Evolutionary conservation across 2,888 invertebrate species (phyloP).

Genomic region (Drosophila vallismaia): DNA sequence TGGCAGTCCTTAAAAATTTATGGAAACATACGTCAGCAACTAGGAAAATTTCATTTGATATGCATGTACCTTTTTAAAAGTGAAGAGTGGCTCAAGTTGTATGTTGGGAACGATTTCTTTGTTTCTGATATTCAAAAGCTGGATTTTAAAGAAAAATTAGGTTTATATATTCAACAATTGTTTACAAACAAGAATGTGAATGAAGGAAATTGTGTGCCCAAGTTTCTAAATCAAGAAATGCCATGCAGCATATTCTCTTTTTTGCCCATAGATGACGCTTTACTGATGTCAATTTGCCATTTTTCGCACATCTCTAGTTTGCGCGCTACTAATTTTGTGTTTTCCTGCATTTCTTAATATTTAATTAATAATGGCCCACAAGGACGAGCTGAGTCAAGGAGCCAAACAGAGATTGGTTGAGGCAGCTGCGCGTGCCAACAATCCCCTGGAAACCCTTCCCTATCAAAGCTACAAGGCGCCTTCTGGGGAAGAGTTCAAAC

Average conservation of each 20-base stretch:
- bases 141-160: not conserved
- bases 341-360: not conserved
- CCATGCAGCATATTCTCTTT: not conserved
- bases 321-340: constrained; percentile 4
- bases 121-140: not conserved
- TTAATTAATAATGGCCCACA: constrained; percentile 68
- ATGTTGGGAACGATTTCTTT: not conserved
- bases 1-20: constrained; percentile 14
- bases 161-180: not conserved
- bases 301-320: constrained; percentile 22
- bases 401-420: constrained; percentile 82
- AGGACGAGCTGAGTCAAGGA: constrained; percentile 65
- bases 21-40: constrained; percentile 30
- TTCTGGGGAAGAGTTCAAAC: constrained; percentile 64
- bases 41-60: rapidly evolving
- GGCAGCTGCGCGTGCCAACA: constrained; percentile 78
- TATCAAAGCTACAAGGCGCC: constrained; percentile 68
- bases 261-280: not conserved
- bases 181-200: constrained; percentile 18
- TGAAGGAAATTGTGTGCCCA: constrained; percentile 2
- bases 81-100: not conserved
- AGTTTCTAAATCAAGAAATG: not conserved
- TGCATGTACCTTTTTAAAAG: not conserved
- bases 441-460: constrained; percentile 78
- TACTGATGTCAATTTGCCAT: not conserved